Conservation (phyloP, 2,888 invertebrate genomes). For the Tipula unca region DNA sequence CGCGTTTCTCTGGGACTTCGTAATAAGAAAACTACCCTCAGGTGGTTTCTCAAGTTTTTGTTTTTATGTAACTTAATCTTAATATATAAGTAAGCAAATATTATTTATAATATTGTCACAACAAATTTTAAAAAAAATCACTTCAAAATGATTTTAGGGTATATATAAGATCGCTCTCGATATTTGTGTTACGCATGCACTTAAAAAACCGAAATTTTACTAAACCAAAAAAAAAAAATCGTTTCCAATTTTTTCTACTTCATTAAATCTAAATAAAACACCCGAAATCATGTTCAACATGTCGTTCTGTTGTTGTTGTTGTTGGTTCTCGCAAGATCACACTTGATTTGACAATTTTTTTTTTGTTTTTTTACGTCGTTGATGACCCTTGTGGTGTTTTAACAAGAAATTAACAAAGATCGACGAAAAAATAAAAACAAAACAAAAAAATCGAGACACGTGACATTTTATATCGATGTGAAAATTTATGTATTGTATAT, state of each 20-base stretch:
- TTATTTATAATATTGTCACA: background rate
- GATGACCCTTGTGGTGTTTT: slow-evolving; percentile 9
- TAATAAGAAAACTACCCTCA: too few species aligned
- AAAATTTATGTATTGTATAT: too few species aligned
- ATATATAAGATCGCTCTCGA: background rate
- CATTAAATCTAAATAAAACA: slow-evolving; percentile 9
- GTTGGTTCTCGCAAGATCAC: slow-evolving; percentile 1
- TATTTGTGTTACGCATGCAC: background rate
- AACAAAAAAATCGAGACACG: background rate
- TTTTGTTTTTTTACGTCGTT: background rate
- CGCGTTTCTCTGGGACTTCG: too few species aligned
- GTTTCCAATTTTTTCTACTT: background rate
- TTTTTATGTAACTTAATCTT: background rate
- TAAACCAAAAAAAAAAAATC: background rate
- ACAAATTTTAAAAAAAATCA: background rate
- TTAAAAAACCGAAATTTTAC: background rate
- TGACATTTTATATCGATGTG: slow-evolving; percentile 15
- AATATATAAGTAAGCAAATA: background rate
- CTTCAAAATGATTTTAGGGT: background rate
- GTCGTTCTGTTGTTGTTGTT: background rate
- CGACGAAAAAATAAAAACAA: background rate
- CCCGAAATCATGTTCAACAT: slow-evolving; percentile 19
- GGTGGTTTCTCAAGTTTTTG: background rate
- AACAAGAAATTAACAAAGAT: background rate
- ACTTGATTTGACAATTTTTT: slow-evolving; percentile 17